Base-by-base conservation (phyloP, 2,113 vertebrate species). In the Gadus chalcogrammus region DNA sequence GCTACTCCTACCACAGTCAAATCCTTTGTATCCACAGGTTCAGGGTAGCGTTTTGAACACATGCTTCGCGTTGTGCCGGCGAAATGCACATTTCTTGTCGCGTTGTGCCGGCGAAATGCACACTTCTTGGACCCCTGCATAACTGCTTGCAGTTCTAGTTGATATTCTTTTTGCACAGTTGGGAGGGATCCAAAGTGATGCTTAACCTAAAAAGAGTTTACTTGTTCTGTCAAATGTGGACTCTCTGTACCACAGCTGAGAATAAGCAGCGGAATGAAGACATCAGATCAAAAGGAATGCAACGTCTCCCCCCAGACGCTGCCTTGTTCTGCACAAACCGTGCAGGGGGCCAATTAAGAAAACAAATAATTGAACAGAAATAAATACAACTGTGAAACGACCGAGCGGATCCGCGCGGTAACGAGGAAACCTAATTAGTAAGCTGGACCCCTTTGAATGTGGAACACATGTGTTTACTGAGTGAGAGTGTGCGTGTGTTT, bases 321-420 rank as follows among this genome's bases (percentile, higher is more conserved):
- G 77, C 81, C 85, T 80, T 79, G 83, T 83, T 86, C 79, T 53
- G 73, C 76, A 76, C 83, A 20, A 67, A 84, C 79, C 77, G 77
- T 87, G 82, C 81, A 78, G 84, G 83, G 79, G 80, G 90, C 85
- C 82, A 90, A 91, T 91, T 88, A 90, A 70, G 61, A 75, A 85
- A 88, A 88, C 84, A 90, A 89, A 91, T 90, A 89, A 88, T 88
- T 89, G 82, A 91, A 87, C 82, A 89, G 85, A 89, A 91, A 90
- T 88, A 90, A 91, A 89, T 84, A 79, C 82, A 86, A 89, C 78
- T 84, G 71, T 38, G 73, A 87, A 89, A 86, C 79, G 83, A 24
- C 20, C 3, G 71, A 81, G 85, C 75, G 58, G 7, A 61, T 80
- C 86, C 71, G 2, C 80, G 80, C 84, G 88, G 88, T 82, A 73